Conservation (phyloP, 2,113 vertebrate genomes). For the Lota lota region DNA sequence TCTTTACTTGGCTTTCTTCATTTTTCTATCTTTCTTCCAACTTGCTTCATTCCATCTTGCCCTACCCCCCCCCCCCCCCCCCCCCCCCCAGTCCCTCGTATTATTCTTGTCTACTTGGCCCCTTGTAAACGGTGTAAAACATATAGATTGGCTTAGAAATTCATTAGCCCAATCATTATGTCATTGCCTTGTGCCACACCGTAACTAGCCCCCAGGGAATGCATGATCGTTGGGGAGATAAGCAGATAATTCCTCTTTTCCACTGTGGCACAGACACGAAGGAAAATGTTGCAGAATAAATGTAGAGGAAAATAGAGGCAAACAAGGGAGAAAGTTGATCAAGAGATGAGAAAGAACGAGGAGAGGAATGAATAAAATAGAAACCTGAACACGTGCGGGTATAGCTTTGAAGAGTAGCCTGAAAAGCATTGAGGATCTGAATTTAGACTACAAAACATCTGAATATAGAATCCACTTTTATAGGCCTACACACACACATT, state of each 20-base stretch:
- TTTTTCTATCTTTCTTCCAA: background rate
- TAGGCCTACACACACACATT: too few species aligned
- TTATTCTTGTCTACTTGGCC: conserved; percentile 32
- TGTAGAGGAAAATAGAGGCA: background rate
- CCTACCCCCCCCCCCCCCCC: background rate
- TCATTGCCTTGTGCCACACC: conserved; percentile 50
- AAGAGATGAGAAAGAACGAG: conserved; percentile 3
- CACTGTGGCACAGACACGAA: conserved; percentile 35
- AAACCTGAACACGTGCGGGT: too few species aligned
- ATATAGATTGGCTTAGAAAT: conserved; percentile 75
- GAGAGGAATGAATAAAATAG: background rate
- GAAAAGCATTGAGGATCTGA: too few species aligned
- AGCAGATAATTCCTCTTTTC: conserved; percentile 36
- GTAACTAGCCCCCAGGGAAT: conserved; percentile 58
- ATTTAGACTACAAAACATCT: too few species aligned
- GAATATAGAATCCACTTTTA: too few species aligned
- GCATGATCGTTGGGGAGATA: conserved; percentile 28
- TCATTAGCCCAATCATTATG: conserved; percentile 69
- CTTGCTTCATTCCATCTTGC: background rate
- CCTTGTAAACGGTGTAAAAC: conserved; percentile 59
- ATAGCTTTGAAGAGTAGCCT: too few species aligned
- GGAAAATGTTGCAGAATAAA: conserved; percentile 18
- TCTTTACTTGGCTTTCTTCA: background rate
- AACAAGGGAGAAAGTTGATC: conserved; percentile 27
- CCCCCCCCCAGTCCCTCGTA: background rate